Percentiles rank a stretch among this genome's conserved stretches.
Evolutionary conservation across 2,888 invertebrate species (phyloP).

Genomic region (Norana najaformis): DNA sequence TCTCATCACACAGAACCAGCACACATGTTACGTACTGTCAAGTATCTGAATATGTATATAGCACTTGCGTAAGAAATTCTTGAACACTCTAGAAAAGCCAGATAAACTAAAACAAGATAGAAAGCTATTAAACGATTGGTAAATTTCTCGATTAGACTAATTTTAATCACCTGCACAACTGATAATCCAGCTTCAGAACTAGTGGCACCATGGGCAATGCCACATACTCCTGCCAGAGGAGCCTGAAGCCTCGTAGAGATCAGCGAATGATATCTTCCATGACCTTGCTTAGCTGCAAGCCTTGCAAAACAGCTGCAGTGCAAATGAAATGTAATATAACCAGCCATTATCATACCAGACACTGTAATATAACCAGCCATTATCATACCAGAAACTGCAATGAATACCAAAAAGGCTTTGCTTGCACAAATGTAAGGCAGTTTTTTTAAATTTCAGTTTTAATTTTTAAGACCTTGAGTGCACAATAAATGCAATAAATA

Average conservation of each 20-base stretch:
- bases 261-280: neutral
- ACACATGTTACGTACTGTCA: neutral
- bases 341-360: neutral
- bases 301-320: conserved; percentile 15
- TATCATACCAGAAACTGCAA: neutral
- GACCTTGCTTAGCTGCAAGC: neutral
- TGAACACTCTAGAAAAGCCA: neutral
- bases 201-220: neutral
- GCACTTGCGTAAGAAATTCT: too few species aligned
- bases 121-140: neutral
- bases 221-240: neutral
- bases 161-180: neutral
- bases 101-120: neutral
- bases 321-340: neutral
- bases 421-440: neutral
- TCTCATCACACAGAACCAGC: neutral
- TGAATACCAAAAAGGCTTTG: neutral
- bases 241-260: neutral
- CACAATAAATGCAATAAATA: neutral
- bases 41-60: neutral
- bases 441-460: neutral
- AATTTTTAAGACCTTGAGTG: neutral
- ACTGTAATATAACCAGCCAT: neutral
- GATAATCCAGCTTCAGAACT: neutral
- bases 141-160: neutral